Percentiles rank a stretch among this genome's conserved stretches.
Conservation (phyloP, 2,888 invertebrate genomes). For the Psylliodes chrysocephalus region DNA sequence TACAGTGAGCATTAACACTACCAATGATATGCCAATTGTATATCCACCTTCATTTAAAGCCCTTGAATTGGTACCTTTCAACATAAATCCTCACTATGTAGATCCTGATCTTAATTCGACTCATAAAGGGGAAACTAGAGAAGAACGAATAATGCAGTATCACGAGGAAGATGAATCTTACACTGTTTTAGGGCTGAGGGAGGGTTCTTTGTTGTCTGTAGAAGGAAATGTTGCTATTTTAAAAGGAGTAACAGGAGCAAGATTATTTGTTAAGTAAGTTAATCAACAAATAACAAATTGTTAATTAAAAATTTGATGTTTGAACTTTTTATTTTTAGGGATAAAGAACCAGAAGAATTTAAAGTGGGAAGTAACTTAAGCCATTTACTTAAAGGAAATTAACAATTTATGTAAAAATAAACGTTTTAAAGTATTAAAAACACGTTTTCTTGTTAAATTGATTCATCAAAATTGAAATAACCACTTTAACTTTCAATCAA, state of each 20-base stretch:
- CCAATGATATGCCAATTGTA: constrained; percentile 91
- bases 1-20: constrained; percentile 81
- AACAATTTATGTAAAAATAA: too few relatives aligned
- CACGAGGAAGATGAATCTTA: constrained; percentile 69
- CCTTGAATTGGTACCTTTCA: constrained; percentile 79
- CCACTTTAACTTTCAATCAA: too few relatives aligned
- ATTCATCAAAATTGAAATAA: too few relatives aligned
- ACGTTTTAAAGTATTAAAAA: too few relatives aligned
- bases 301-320: not conserved
- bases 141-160: constrained; percentile 77
- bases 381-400: constrained; percentile 63
- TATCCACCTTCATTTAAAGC: constrained; percentile 80
- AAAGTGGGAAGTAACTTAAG: constrained; percentile 71
- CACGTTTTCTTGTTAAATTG: too few relatives aligned
- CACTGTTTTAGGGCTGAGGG: constrained; percentile 77
- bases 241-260: constrained; percentile 72
- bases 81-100: constrained; percentile 87
- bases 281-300: not conserved
- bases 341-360: constrained; percentile 66
- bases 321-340: constrained; percentile 64
- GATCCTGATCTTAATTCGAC: constrained; percentile 71
- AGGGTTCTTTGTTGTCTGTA: constrained; percentile 75
- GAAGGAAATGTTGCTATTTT: constrained; percentile 69
- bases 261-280: constrained; percentile 74
- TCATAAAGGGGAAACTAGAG: constrained; percentile 84